Conservation (phyloP, 2,888 invertebrate genomes). For the Lithosia quadra region DNA sequence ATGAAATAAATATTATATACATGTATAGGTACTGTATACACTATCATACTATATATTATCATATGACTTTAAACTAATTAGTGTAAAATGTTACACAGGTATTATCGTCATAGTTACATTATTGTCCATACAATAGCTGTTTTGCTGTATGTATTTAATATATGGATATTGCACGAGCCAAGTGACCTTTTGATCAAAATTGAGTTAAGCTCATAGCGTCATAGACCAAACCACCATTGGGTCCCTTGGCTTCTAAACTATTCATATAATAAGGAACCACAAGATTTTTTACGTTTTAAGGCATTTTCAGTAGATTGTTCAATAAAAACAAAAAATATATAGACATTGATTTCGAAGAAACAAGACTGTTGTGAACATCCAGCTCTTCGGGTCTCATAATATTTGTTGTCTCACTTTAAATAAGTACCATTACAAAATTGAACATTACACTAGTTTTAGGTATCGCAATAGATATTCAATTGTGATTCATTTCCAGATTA, state of each 20-base stretch:
- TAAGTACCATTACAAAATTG: too few relatives aligned
- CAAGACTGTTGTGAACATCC: background rate
- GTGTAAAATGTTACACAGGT: background rate
- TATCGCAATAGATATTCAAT: background rate
- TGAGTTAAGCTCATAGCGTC: too few relatives aligned
- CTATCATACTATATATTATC: background rate
- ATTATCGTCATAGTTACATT: background rate
- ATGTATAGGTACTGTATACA: background rate
- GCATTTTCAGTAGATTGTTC: background rate
- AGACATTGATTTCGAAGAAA: background rate
- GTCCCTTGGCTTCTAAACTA: too few relatives aligned
- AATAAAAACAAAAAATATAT: background rate
- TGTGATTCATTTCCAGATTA: background rate
- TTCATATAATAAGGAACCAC: too few relatives aligned
- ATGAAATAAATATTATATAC: too few relatives aligned
- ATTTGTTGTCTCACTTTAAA: too few relatives aligned
- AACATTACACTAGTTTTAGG: too few relatives aligned
- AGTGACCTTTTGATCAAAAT: too few relatives aligned
- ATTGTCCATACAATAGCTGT: background rate
- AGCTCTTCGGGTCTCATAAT: too few relatives aligned
- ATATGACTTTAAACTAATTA: too few relatives aligned
- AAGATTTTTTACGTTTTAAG: background rate
- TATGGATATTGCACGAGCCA: too few relatives aligned
- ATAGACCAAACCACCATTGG: too few relatives aligned
- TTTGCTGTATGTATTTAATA: background rate